phyloP scores from a whole-genome alignment of 1,140 invertebrate genomes.

The Cotesia vestalis region DNA sequence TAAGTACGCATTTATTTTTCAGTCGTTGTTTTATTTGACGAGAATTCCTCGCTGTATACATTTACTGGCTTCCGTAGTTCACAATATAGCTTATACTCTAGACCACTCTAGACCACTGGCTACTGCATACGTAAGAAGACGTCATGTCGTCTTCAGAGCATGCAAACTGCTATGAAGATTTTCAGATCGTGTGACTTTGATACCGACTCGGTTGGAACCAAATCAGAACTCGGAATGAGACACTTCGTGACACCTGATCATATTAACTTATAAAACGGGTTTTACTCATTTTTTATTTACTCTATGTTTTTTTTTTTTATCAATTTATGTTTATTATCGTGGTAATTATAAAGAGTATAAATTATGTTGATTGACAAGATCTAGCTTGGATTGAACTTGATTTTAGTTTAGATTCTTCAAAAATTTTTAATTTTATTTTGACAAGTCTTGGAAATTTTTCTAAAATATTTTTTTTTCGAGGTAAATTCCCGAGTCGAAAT shows the following conservation, averaged over 20 bases:
- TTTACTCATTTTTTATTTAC: constrained; percentile 11
- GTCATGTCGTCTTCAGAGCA: constrained; percentile 6
- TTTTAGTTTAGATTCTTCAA: no score
- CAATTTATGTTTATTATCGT: not conserved
- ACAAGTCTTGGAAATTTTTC: no score
- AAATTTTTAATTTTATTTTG: no score
- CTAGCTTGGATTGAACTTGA: no score
- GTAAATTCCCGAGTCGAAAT: no score
- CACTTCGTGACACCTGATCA: constrained; percentile 13
- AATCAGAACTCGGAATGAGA: not conserved
- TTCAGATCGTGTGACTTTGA: constrained; percentile 44
- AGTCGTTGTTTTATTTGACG: not conserved
- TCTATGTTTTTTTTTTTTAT: constrained; percentile 4
- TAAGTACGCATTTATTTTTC: not conserved
- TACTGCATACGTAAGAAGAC: no score
- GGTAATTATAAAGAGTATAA: no score
- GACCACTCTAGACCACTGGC: no score
- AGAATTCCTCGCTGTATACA: constrained; percentile 7
- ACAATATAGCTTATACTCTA: no score
- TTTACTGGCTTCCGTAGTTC: not conserved
- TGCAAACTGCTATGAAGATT: constrained; percentile 38
- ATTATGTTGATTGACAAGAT: no score
- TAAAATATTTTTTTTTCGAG: no score
- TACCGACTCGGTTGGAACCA: constrained; percentile 41
- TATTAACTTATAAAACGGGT: constrained; percentile 5